Evolutionary conservation across 2,113 vertebrate species (phyloP).

Genomic region (Thermophis baileyi): DNA sequence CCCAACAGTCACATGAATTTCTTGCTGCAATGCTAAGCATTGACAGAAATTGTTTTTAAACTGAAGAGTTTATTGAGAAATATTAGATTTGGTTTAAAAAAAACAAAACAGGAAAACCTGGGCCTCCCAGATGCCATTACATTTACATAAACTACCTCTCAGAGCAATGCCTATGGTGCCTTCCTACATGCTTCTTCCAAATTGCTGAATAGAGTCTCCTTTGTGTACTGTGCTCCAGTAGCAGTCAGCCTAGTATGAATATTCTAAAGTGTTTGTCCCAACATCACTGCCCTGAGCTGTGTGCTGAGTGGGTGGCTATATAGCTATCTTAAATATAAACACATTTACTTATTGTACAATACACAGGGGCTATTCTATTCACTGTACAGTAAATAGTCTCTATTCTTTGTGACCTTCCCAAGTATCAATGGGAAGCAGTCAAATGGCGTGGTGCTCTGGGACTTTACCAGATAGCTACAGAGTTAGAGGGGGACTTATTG

Average conservation of each 20-base stretch:
- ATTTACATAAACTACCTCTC: background rate
- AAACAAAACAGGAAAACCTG: background rate
- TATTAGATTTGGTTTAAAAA: background rate
- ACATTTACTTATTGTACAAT: background rate
- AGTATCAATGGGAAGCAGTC: background rate
- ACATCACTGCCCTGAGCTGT: background rate
- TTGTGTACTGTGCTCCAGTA: background rate
- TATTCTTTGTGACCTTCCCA: background rate
- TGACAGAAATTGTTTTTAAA: background rate
- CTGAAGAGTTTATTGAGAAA: background rate
- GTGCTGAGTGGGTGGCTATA: background rate
- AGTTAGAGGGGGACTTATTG: background rate
- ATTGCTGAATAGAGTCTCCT: background rate
- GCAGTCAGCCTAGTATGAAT: background rate
- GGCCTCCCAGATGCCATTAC: background rate
- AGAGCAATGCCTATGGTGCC: background rate
- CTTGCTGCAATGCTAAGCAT: background rate
- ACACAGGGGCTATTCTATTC: background rate
- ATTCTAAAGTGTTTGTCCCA: background rate
- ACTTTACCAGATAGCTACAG: background rate
- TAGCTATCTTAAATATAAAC: background rate
- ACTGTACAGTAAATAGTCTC: background rate
- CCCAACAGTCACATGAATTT: background rate
- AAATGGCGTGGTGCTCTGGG: background rate
- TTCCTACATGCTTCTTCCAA: background rate